Evolutionary conservation across 2,113 vertebrate species (phyloP).

Genomic region (Rattus norvegicus): GRCr8 NC_086035.1:49257501-49258000

Average conservation of each 20-base stretch:
- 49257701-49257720: background rate
- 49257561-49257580: background rate
- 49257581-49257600: background rate
- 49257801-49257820: background rate
- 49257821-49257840: background rate
- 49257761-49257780: background rate
- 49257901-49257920: background rate
- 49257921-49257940: background rate
- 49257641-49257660: background rate
- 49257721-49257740: background rate
- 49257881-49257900: background rate
- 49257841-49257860: background rate
- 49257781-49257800: background rate
- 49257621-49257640: background rate
- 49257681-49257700: background rate
- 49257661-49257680: background rate
- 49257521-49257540: background rate
- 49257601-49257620: background rate
- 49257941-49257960: background rate
- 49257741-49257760: background rate
- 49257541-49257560: background rate
- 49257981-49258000: background rate
- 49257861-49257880: background rate
- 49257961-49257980: too few species aligned
- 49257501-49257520: background rate